Conservation (phyloP, 2,113 vertebrate genomes). For the Phoxinus phoxinus region DNA sequence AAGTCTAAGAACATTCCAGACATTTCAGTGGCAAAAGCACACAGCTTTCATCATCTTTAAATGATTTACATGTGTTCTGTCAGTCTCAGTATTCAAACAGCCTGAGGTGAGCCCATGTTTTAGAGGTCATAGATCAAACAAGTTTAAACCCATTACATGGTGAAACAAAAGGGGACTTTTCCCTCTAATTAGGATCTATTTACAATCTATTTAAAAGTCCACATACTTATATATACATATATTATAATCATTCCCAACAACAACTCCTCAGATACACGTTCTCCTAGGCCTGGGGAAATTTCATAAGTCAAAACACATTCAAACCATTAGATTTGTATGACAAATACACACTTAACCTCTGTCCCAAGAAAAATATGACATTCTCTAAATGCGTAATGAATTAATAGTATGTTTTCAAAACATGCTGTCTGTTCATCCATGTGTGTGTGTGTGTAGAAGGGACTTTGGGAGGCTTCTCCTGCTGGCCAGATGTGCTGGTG, state of each 20-base stretch:
- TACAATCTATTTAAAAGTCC: slow-evolving; percentile 15
- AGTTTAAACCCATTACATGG: slow-evolving; percentile 62
- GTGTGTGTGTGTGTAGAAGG: slow-evolving; percentile 39
- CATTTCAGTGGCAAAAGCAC: slow-evolving; percentile 36
- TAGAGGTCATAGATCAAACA: slow-evolving; percentile 68
- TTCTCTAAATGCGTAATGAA: slow-evolving; percentile 7
- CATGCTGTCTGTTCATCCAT: slow-evolving; percentile 30
- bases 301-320: slow-evolving; percentile 14
- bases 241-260: slow-evolving; percentile 13
- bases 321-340: slow-evolving; percentile 21
- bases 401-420: slow-evolving; percentile 49
- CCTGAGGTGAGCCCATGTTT: slow-evolving; percentile 61
- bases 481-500: slow-evolving; percentile 73
- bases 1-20: slow-evolving; percentile 41
- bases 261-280: not conserved
- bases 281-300: not conserved
- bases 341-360: slow-evolving; percentile 26
- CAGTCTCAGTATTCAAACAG: slow-evolving; percentile 65
- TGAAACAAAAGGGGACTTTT: slow-evolving; percentile 47
- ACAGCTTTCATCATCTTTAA: slow-evolving; percentile 66
- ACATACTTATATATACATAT: slow-evolving; percentile 6
- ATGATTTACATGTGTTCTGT: slow-evolving; percentile 73
- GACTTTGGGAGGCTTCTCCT: slow-evolving; percentile 50
- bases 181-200: slow-evolving; percentile 42
- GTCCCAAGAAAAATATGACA: not conserved